Base-by-base conservation (phyloP, 2,113 vertebrate species). In the Centropus bengalensis region DNA sequence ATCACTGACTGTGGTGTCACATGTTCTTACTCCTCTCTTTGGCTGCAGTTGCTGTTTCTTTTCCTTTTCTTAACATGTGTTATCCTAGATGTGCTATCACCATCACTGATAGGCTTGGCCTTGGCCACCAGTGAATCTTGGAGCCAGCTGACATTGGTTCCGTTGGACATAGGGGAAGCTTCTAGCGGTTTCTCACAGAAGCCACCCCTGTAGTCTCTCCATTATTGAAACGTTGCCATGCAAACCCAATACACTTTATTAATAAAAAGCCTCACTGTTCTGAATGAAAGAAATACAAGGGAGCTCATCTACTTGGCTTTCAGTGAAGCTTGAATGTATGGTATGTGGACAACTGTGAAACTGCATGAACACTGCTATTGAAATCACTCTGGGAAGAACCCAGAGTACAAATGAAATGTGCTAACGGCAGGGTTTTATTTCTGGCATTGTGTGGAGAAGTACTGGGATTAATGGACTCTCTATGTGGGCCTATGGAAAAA, bases 261-360 rank as follows among this genome's bases (percentile, higher is more conserved):
- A 71, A 20, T 5, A 52, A 38, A 28, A 32, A 1, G 0, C 3
- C 4, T 2, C 12, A 10, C 10, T 73, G 59, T 42, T 22, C 12
- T 20, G 60, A 42, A n/a, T 56, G 45, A 28, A 77, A 45, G 40
- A 40, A 62, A 55, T 66, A 28, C 3, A 27, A 51, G 14, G 69
- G 36, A 18, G 8, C 27, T 87, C 9, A 17, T 38, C 36, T 82
- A 24, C 40, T 7, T 64, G 66, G 24, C 27, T 38, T 67, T 80
- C 51, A 49, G 10, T 24, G 24, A 44, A 55, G 22, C 19, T 68
- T 66, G 19, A 36, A 36, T n/a, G 9, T 78, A 10, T 28, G 12
- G 4, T 44, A 3, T 51, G 16, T 40, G 47, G 27, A 32, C 47
- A 78, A 4, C 77, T 62, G 52, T 40, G 36, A 79, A 69, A 69